Conservation (phyloP, 2,797 vertebrate species). For the Microctenopoma lineatum region DNA sequence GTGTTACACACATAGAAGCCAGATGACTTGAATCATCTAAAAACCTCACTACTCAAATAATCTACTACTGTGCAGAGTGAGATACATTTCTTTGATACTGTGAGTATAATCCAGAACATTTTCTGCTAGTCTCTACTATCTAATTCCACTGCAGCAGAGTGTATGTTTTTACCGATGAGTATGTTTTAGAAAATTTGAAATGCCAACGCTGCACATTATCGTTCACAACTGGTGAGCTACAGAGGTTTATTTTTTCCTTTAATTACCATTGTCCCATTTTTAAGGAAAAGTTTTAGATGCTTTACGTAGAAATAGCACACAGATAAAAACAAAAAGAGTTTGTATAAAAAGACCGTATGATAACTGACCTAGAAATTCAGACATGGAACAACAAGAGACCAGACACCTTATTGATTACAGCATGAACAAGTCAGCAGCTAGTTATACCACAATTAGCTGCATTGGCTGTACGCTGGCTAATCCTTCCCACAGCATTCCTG, state of each 20-base stretch:
- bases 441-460: slow-evolving; percentile 47
- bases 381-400: slow-evolving; percentile 25
- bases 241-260: slow-evolving; percentile 22
- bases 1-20: background rate
- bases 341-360: background rate
- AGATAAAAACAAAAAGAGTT: slow-evolving; percentile 37
- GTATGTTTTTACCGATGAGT: background rate
- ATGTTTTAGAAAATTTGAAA: background rate
- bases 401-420: slow-evolving; percentile 33
- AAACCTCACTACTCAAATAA: slow-evolving; percentile 9
- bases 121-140: too few relatives aligned
- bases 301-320: slow-evolving; percentile 46
- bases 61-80: slow-evolving; percentile 1
- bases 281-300: slow-evolving; percentile 36
- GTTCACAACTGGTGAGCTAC: background rate
- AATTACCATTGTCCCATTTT: slow-evolving; percentile 48
- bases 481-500: slow-evolving; percentile 53
- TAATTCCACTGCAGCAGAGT: background rate
- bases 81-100: background rate
- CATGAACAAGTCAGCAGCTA: slow-evolving; percentile 47
- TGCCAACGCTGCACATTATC: background rate
- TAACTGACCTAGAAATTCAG: slow-evolving; percentile 42
- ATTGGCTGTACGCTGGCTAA: slow-evolving; percentile 43
- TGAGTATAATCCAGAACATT: too few relatives aligned
- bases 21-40: background rate